Evolutionary conservation across 2,113 vertebrate species (phyloP), one percentile per base, ranked within the genome.

Genomic region (Aegithalos caudatus): DNA sequence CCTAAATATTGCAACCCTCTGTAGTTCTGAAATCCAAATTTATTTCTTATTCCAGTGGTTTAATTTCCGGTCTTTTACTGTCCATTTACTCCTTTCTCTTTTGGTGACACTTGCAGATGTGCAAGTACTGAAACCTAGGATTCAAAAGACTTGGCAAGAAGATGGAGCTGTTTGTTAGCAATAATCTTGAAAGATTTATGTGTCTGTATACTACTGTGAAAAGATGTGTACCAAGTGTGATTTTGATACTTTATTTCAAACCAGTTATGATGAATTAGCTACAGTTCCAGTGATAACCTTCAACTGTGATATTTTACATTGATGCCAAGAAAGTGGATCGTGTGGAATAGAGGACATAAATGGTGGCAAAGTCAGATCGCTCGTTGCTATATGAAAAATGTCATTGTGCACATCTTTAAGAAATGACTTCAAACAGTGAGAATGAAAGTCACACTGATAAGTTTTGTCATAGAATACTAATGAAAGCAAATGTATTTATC

Each of bases 161-260:
- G 81, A 81, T 17, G 1, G 18, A 54, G 5, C 27, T 69, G 4
- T 48, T 91, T 81, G 16, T 54, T 64, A 80, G 10, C 31, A 73
- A 72, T 61, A 50, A 69, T 64, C 51, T 80, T 47, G 27, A 66
- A 35, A 80, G 21, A 7, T 92, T 64, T 66, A 14, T 62, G 23
- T 42, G 20, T 18, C 40, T 60, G 9, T 71, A 28, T 57, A 29
- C 25, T 42, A 13, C 12, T 35, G 12, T 48, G 58, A 61, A 69
- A 76, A 91, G 40, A 61, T 1, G 0, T 33, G 24, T 40, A 65
- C 10, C 17, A 56, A 88, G 8, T 23, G 33, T 74, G 61, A 88
- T 22, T 95, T 89, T 51, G 44, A 86, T 90, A 79, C 31, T 95
- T 95, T 50, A 66, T 95, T 94, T 95, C 83, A 93, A 94, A 93